Evolutionary conservation across 2,888 invertebrate genomes (phyloP).

Genomic region (Amblyteles armatorius): DNA sequence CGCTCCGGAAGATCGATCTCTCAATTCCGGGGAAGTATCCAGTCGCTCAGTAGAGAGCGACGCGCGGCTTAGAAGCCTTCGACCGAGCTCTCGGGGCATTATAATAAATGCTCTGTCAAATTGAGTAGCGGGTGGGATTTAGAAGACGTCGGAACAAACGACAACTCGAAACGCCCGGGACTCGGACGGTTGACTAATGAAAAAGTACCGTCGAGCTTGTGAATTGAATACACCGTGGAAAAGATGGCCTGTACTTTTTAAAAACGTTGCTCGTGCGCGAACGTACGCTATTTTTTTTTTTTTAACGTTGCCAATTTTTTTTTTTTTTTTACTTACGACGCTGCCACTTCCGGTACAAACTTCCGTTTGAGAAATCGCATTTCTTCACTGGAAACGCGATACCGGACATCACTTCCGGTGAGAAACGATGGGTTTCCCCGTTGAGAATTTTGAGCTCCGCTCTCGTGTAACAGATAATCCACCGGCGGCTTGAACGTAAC

Average conservation of each 20-base stretch:
- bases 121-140: background rate
- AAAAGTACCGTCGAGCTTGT: background rate
- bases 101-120: slow-evolving; percentile 23
- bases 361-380: background rate
- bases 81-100: slow-evolving; percentile 25
- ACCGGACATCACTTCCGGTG: background rate
- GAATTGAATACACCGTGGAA: background rate
- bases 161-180: background rate
- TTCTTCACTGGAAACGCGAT: background rate
- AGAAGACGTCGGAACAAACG: background rate
- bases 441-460: background rate
- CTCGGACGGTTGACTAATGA: background rate
- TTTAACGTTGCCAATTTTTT: background rate
- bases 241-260: background rate
- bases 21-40: slow-evolving; percentile 48
- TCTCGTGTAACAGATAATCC: background rate
- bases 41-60: slow-evolving; percentile 25
- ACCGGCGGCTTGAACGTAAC: background rate
- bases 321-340: too few relatives aligned
- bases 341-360: background rate
- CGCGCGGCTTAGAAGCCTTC: slow-evolving; percentile 34
- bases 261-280: too few relatives aligned
- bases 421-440: background rate
- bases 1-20: slow-evolving; percentile 60
- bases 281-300: background rate